These are phyloP conservation scores for Peribatodes rhomboidaria DNA, from an alignment of 2,888 invertebrate genomes.

Conservation along the genomic window DNA sequence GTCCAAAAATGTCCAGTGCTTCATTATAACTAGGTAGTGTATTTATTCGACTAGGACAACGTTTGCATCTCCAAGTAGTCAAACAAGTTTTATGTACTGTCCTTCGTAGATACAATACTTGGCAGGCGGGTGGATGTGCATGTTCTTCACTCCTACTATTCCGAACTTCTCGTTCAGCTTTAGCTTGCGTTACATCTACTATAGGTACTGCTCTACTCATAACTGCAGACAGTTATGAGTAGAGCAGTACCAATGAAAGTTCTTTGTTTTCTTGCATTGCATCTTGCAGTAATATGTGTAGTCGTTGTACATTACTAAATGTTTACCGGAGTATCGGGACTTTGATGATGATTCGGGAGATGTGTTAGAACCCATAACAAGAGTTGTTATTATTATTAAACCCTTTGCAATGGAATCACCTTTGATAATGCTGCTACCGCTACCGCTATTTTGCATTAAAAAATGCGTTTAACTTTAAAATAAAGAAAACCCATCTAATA, in stretches of 20 bases:
- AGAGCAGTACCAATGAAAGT: constrained; percentile 77
- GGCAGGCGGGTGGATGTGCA: constrained; percentile 72
- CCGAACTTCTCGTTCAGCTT: constrained; percentile 68
- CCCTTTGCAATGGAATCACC: not conserved
- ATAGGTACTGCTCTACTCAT: no score
- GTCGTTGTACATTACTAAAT: constrained; percentile 70
- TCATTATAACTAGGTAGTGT: no score
- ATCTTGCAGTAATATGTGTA: constrained; percentile 79
- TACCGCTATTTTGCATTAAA: not conserved
- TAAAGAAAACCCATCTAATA: no score
- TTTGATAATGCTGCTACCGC: not conserved
- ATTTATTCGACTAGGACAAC: no score
- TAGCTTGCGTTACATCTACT: constrained; percentile 76
- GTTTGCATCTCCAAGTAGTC: not conserved
- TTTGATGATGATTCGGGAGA: constrained; percentile 69
- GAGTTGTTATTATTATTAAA: no score
- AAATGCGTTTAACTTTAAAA: no score
- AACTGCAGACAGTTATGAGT: constrained; percentile 78
- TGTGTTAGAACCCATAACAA: constrained; percentile 1
- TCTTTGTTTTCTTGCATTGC: constrained; percentile 68
- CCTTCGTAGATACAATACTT: constrained; percentile 72
- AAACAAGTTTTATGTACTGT: constrained; percentile 62
- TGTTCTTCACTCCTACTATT: constrained; percentile 61
- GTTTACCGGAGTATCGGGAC: constrained; percentile 73
- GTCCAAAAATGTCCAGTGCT: no score